phyloP scores from a whole-genome alignment of 2,888 invertebrate genomes.

The Macroteleia sp. region DNA sequence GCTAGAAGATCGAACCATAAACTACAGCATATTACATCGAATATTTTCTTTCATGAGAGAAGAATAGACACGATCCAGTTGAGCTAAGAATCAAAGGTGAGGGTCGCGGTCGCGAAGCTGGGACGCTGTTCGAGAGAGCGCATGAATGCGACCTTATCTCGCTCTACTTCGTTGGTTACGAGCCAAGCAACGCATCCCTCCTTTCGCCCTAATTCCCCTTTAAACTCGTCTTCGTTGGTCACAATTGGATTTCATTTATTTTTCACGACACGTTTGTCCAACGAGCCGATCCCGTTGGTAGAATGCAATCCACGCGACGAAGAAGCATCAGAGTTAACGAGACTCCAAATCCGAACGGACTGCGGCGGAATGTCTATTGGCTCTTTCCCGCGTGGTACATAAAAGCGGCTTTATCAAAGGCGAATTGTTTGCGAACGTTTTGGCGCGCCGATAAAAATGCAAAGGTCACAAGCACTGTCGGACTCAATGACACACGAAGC shows the following conservation, averaged over 20 bases:
- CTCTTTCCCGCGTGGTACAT: slow-evolving; percentile 26
- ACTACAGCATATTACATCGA: not conserved
- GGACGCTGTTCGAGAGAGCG: not conserved
- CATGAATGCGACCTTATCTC: slow-evolving; percentile 55
- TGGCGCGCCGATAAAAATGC: slow-evolving; percentile 27
- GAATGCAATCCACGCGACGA: slow-evolving; percentile 40
- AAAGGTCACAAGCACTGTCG: slow-evolving; percentile 13
- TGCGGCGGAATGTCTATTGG: slow-evolving; percentile 34
- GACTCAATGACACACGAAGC: slow-evolving; percentile 30
- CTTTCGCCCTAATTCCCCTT: slow-evolving; percentile 59
- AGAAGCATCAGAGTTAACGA: slow-evolving; percentile 51
- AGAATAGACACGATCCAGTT: slow-evolving; percentile 21
- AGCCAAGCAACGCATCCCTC: slow-evolving; percentile 23
- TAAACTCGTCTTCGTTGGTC: slow-evolving; percentile 63
- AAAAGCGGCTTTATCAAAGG: slow-evolving; percentile 38
- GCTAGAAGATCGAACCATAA: slow-evolving; percentile 16
- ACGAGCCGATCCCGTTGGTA: slow-evolving; percentile 37
- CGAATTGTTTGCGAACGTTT: slow-evolving; percentile 28
- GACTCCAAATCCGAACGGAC: slow-evolving; percentile 30
- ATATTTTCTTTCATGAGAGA: slow-evolving; percentile 21
- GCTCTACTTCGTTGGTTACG: slow-evolving; percentile 28
- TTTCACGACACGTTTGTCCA: slow-evolving; percentile 71
- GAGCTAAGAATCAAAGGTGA: slow-evolving; percentile 35
- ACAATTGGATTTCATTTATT: slow-evolving; percentile 74
- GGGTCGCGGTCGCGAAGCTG: not conserved